phyloP scores from a whole-genome alignment of 2,888 invertebrate genomes.

The Tetragonula carbonaria region DNA sequence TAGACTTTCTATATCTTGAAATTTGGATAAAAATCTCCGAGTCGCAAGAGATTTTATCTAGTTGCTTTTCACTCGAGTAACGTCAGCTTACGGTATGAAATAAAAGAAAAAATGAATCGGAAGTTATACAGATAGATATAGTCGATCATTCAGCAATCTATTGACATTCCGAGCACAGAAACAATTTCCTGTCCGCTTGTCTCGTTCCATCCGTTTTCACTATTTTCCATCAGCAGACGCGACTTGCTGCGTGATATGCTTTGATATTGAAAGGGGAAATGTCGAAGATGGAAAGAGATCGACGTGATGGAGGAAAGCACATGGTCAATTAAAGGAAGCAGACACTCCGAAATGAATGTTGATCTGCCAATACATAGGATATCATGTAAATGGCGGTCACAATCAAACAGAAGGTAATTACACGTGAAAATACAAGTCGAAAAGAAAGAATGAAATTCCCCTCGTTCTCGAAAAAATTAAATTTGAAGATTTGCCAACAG shows the following conservation, averaged over 20 bases:
- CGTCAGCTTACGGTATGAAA: not conserved
- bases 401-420: too few relatives aligned
- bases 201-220: not conserved
- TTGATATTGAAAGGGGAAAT: slow-evolving; percentile 33
- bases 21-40: not conserved
- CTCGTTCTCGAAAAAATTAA: too few relatives aligned
- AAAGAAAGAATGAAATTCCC: too few relatives aligned
- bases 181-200: slow-evolving; percentile 9
- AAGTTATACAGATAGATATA: not conserved
- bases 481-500: too few relatives aligned
- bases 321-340: slow-evolving; percentile 76
- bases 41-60: not conserved
- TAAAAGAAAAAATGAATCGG: not conserved
- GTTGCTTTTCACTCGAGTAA: not conserved
- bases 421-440: too few relatives aligned
- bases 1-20: too few relatives aligned
- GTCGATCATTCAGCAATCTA: not conserved
- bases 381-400: too few relatives aligned
- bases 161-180: slow-evolving; percentile 14
- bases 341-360: slow-evolving; percentile 82
- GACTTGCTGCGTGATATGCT: slow-evolving; percentile 16
- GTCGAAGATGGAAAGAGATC: slow-evolving; percentile 42
- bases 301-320: slow-evolving; percentile 43
- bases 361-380: slow-evolving; percentile 69
- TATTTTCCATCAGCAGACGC: slow-evolving; percentile 10